Evolutionary conservation across 2,113 vertebrate species (phyloP).

Genomic region (human (Homo sapiens)): GRCh38 chr3:30757001-30757500

Average conservation of each 20-base stretch:
- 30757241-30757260: neutral
- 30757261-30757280: conserved; percentile 57
- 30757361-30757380: neutral
- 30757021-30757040: neutral
- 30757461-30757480: neutral
- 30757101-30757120: conserved; percentile 11
- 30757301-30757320: conserved; percentile 70
- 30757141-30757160: neutral
- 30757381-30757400: neutral
- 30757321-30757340: conserved; percentile 14
- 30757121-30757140: neutral
- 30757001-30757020: neutral
- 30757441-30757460: neutral
- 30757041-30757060: neutral
- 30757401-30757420: neutral
- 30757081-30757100: neutral
- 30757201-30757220: neutral
- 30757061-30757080: neutral
- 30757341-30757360: conserved; percentile 44
- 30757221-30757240: neutral
- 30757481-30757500: neutral
- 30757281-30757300: conserved; percentile 43
- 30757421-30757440: neutral
- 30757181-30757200: conserved; percentile 1
- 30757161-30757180: neutral